Conservation (phyloP, 2,113 vertebrate species). For the Otis tarda region DNA sequence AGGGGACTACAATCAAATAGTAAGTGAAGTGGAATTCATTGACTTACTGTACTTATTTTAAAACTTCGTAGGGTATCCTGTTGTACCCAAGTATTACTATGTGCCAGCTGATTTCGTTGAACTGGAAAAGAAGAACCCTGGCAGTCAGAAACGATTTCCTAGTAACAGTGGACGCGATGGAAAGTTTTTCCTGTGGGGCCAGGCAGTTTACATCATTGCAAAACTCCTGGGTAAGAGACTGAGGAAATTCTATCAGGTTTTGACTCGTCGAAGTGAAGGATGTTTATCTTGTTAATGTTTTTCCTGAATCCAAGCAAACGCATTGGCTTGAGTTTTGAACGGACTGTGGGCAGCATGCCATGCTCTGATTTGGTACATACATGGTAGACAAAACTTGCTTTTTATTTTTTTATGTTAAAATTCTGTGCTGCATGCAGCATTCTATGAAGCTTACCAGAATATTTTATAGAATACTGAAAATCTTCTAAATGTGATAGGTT, state of each 20-base stretch:
- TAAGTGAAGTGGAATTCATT: background rate
- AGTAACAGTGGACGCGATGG: constrained; percentile 92
- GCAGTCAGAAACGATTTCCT: constrained; percentile 94
- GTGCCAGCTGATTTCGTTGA: constrained; percentile 96
- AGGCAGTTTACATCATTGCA: constrained; percentile 91
- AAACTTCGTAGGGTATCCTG: constrained; percentile 80
- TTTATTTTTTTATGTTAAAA: background rate
- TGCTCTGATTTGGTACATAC: background rate
- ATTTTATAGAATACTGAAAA: background rate
- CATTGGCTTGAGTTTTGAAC: background rate
- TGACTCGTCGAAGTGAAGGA: background rate
- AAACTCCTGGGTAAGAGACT: constrained; percentile 87
- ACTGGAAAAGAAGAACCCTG: constrained; percentile 86
- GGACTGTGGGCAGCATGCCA: background rate
- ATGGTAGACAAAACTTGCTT: background rate
- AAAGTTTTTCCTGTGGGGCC: constrained; percentile 93
- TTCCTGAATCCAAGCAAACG: background rate
- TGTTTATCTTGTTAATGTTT: background rate
- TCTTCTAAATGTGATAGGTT: background rate
- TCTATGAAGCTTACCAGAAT: background rate
- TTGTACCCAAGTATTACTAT: constrained; percentile 94
- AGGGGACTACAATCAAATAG: background rate
- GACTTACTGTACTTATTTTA: constrained; percentile 19
- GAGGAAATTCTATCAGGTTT: background rate
- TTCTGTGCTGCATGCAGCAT: background rate